These are phyloP conservation scores for Sphinx pinastri DNA, from an alignment of 2,888 invertebrate species.

Conservation along the genomic window DNA sequence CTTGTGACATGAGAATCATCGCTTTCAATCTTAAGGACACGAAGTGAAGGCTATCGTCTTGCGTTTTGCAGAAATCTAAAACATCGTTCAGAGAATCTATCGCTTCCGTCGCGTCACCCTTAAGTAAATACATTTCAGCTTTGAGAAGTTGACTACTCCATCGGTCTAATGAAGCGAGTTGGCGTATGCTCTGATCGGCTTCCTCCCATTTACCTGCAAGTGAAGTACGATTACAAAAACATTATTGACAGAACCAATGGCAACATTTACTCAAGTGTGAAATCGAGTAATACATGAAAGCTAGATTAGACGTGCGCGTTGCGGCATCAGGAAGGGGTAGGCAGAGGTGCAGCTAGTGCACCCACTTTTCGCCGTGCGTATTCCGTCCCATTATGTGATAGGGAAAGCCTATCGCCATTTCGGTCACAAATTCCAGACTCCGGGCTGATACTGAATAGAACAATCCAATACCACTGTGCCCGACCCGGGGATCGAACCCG, in stretches of 20 bases:
- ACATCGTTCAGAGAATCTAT: slow-evolving; percentile 79
- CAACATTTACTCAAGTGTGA: neutral
- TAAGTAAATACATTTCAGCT: slow-evolving; percentile 83
- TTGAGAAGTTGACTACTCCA: slow-evolving; percentile 86
- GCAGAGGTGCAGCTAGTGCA: no score
- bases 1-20: slow-evolving; percentile 87
- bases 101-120: slow-evolving; percentile 76
- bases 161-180: slow-evolving; percentile 86
- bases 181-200: slow-evolving; percentile 87
- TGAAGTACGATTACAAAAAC: neutral
- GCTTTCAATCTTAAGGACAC: slow-evolving; percentile 85
- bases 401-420: no score
- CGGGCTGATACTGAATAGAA: no score
- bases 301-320: no score
- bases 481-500: no score
- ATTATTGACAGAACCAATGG: neutral
- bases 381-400: no score
- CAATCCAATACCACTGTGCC: no score
- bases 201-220: slow-evolving; percentile 86
- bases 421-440: no score
- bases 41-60: slow-evolving; percentile 80
- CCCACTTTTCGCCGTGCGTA: no score
- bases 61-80: slow-evolving; percentile 79
- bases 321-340: no score
- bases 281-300: no score